Percentiles rank a stretch among this genome's conserved stretches.
These are phyloP conservation scores for Parazoanthus darwini DNA, from an alignment of 92 coral and sea anemone species.

Conservation along the genomic window DNA sequence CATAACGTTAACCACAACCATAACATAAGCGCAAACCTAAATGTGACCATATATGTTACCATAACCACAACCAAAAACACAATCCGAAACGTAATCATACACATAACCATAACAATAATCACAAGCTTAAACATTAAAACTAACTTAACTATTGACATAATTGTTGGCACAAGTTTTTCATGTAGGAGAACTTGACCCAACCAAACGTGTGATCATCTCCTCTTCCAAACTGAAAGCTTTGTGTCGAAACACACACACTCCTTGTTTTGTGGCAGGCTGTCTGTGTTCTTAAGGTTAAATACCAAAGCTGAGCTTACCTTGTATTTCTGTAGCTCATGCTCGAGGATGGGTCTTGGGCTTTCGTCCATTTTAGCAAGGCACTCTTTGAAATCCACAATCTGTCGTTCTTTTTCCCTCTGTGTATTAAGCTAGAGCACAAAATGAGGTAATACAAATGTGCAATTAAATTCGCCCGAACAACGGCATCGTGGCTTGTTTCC, in stretches of 20 bases:
- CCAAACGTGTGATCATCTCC: too few relatives aligned
- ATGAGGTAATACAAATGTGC: background rate
- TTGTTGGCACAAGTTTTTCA: too few relatives aligned
- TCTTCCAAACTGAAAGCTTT: background rate
- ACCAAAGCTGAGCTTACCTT: constrained; percentile 50
- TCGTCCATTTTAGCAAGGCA: constrained; percentile 71
- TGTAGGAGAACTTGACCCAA: too few relatives aligned
- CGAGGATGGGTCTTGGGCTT: constrained; percentile 51
- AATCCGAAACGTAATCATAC: too few relatives aligned
- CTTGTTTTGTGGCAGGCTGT: background rate
- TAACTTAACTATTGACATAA: too few relatives aligned
- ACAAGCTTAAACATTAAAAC: too few relatives aligned
- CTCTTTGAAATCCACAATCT: constrained; percentile 78
- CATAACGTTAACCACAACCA: background rate
- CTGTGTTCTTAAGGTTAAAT: background rate
- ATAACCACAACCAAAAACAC: background rate
- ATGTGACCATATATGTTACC: background rate
- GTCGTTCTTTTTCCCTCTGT: constrained; percentile 65
- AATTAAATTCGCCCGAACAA: background rate
- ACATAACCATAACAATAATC: background rate
- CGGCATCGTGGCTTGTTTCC: too few relatives aligned
- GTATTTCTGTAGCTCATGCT: constrained; percentile 73
- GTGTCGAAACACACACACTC: background rate
- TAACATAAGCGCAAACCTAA: background rate
- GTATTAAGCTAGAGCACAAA: constrained; percentile 30